Conservation (phyloP, 2,113 vertebrate genomes). For the Cepphus grylle region DNA sequence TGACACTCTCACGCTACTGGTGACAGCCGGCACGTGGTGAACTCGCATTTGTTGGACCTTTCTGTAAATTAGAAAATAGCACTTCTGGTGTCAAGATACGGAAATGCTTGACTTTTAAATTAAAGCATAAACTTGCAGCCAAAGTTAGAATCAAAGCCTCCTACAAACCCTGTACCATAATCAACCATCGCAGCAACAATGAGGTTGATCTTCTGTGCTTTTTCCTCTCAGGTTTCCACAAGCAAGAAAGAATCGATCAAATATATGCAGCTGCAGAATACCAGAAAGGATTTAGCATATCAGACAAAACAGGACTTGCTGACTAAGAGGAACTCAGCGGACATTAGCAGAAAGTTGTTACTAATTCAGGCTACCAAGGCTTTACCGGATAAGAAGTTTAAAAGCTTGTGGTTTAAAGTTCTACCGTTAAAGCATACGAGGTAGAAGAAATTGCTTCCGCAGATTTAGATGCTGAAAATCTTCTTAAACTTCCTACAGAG, state of each 20-base stretch:
- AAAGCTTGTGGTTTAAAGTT: conserved; percentile 19
- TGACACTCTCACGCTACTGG: accelerated
- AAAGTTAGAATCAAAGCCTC: not conserved
- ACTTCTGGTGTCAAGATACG: not conserved
- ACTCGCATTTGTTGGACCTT: not conserved
- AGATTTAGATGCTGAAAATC: not conserved
- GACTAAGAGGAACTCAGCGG: not conserved
- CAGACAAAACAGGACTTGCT: conserved; percentile 13
- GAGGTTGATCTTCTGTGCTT: not conserved
- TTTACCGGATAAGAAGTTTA: conserved; percentile 43
- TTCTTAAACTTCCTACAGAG: not conserved
- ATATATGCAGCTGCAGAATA: not conserved
- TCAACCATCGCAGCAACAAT: not conserved
- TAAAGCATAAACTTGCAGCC: not conserved
- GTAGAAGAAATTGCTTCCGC: not conserved
- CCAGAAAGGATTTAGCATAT: not conserved
- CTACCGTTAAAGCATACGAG: not conserved
- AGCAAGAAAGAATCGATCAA: not conserved
- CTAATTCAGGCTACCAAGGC: conserved; percentile 13
- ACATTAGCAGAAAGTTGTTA: not conserved
- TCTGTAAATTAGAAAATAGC: not conserved
- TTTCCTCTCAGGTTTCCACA: not conserved
- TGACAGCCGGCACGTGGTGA: not conserved
- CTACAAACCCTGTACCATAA: not conserved
- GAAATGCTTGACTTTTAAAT: not conserved